Conservation (phyloP, 2,113 vertebrate species). For the Tympanuchus pallidicinctus region DNA sequence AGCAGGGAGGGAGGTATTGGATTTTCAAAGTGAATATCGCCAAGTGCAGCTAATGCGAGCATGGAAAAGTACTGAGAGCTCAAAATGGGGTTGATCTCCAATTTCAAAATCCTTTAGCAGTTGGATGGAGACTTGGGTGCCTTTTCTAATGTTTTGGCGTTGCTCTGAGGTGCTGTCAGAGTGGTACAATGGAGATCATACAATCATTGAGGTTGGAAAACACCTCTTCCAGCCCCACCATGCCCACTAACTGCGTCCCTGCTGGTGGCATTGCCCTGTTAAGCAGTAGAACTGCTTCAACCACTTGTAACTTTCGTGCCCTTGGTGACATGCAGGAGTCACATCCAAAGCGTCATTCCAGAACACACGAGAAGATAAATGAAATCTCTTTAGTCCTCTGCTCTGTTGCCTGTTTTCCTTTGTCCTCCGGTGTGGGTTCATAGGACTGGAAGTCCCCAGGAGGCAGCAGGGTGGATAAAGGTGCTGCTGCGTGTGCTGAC, state of each 20-base stretch:
- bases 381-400: neutral
- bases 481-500: neutral
- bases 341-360: no score
- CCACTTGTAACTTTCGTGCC: no score
- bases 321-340: no score
- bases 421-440: neutral
- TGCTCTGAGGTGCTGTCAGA: neutral
- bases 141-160: neutral
- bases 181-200: neutral
- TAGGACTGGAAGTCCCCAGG: neutral
- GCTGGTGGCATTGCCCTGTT: no score
- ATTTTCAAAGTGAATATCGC: neutral
- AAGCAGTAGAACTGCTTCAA: no score
- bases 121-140: neutral
- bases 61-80: neutral
- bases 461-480: neutral
- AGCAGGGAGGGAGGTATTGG: neutral
- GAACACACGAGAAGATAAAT: neutral
- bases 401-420: neutral
- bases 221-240: no score
- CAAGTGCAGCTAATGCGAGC: neutral
- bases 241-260: no score
- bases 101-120: neutral
- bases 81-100: neutral
- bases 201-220: no score